Evolutionary conservation across 2,888 invertebrate genomes (phyloP).

Genomic region (Dolichopus griseipennis): DNA sequence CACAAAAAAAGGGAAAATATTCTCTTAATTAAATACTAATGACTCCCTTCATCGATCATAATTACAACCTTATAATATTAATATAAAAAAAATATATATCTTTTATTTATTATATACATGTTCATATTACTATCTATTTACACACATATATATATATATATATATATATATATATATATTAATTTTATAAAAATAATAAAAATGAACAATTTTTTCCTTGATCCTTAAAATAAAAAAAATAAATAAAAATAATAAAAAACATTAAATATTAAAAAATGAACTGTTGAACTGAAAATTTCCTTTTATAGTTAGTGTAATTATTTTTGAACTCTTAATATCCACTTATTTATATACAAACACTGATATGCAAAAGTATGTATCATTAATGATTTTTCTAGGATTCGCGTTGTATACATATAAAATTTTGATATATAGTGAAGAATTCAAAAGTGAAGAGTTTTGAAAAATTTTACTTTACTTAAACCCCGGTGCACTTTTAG

Average conservation of each 20-base stretch:
- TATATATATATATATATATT: too few relatives aligned
- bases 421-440: too few relatives aligned
- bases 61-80: not conserved
- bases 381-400: too few relatives aligned
- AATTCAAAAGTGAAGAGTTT: too few relatives aligned
- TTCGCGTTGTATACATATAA: too few relatives aligned
- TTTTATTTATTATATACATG: not conserved
- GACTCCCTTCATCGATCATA: conserved; percentile 6
- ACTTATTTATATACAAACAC: too few relatives aligned
- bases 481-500: too few relatives aligned
- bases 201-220: not conserved
- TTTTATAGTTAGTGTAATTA: not conserved
- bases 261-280: not conserved
- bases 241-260: too few relatives aligned
- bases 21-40: not conserved
- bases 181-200: not conserved
- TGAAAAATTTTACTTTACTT: too few relatives aligned
- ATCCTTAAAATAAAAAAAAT: not conserved
- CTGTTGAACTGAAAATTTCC: not conserved
- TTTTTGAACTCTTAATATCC: not conserved
- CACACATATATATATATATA: not conserved
- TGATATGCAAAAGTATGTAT: too few relatives aligned
- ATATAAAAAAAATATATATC: not conserved
- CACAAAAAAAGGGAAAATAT: too few relatives aligned
- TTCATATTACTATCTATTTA: not conserved